These are phyloP conservation scores for Necrosyrtes monachus DNA, from an alignment of 2,797 vertebrate species.

Conservation along the genomic window DNA sequence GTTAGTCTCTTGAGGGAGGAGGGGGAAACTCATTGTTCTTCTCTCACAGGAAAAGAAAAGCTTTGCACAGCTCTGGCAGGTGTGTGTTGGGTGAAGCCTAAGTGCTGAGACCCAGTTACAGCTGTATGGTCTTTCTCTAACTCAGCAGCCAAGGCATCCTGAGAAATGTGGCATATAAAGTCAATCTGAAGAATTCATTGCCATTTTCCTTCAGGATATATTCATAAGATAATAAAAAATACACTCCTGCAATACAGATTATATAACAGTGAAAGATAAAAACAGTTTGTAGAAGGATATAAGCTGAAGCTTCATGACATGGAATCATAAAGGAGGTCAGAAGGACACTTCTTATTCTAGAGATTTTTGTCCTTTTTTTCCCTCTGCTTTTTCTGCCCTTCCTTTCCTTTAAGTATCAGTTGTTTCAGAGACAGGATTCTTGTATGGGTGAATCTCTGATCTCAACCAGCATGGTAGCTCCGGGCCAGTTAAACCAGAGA, in stretches of 20 bases:
- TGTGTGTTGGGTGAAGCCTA: neutral
- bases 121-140: neutral
- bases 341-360: conserved; percentile 8
- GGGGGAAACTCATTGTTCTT: neutral
- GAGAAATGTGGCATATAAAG: neutral
- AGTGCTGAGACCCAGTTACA: neutral
- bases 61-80: neutral
- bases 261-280: neutral
- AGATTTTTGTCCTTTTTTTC: neutral
- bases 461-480: neutral
- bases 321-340: conserved; percentile 21
- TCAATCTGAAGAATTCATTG: neutral
- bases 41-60: neutral
- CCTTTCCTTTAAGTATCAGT: conserved; percentile 11
- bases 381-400: neutral
- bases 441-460: conserved; percentile 16
- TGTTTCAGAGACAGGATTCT: conserved; percentile 24
- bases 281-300: neutral
- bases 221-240: neutral
- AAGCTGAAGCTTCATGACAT: neutral
- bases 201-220: neutral
- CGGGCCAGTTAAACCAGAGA: conserved; percentile 20
- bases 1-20: neutral
- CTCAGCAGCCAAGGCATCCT: neutral
- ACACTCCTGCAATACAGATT: neutral